Evolutionary conservation across 2,888 invertebrate genomes (phyloP), one percentile per base, ranked within the genome.

Genomic region (Leptinotarsa peninsularis): DNA sequence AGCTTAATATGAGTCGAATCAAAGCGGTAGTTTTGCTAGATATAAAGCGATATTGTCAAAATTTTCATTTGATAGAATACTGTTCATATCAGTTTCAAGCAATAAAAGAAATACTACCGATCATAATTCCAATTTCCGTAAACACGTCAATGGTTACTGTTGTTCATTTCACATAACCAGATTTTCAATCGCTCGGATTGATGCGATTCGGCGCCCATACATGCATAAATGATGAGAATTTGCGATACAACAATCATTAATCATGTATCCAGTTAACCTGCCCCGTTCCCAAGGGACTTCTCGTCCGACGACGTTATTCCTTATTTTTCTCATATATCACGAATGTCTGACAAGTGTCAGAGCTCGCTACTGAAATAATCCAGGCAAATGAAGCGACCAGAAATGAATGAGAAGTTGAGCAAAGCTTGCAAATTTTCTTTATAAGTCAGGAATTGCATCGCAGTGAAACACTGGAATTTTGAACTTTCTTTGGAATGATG

Each of bases 281-380:
- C 75, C 73, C 74, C 58, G 54, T 82, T 84, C 85, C 84, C 69
- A 73, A 79, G 84, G 85, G 84, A 76, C 77, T 81, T 81, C 80
- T 58, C 50, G 60, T 60, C 81, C 84, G 77, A 80, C 76, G 74
- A 76, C 83, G 84, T 84, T 82, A 82, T 87, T 87, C 84, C 86
- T 86, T 86, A 83, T 87, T 87, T 87, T 87, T 87, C 86, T 86
- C 87, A 87, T 87, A 87, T 87, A 87, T 87, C 87, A 87, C 84
- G 70, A 70, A 58, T 70, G 70, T 56, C 70, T 70, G 56, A 69
- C 69, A 69, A 69, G 69, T 69, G 69, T 69, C 69, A 50, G 58
- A 60, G 43, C 58, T 60, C 50, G 68, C 54, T 43, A 58, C 54
- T 58, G 70, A 70, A 70, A 70, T 70, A 49, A 70, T 70, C 58